Evolutionary conservation across 2,113 vertebrate genomes (phyloP).

Genomic region (Candoia aspera): DNA sequence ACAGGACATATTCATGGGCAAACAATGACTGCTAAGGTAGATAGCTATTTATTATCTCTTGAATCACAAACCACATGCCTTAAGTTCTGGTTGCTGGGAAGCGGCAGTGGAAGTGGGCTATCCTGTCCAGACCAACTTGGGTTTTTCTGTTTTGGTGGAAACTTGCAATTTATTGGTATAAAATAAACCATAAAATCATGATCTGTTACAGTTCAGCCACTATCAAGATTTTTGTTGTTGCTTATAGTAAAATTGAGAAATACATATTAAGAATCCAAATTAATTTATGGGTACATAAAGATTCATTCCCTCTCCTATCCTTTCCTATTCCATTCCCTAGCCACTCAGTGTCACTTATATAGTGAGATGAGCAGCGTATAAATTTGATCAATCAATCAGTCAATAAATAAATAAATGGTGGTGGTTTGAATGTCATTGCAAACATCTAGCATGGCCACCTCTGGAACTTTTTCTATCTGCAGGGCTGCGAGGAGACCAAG

Average conservation of each 20-base stretch:
- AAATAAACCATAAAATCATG: constrained; percentile 75
- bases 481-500: constrained; percentile 28
- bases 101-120: too few species aligned
- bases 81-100: too few species aligned
- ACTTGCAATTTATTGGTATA: constrained; percentile 73
- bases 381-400: too few species aligned
- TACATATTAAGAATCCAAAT: constrained; percentile 70
- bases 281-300: constrained; percentile 51
- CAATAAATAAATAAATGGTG: neutral
- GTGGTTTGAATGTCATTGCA: constrained; percentile 33
- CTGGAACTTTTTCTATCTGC: constrained; percentile 25
- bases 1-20: too few species aligned
- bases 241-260: constrained; percentile 65
- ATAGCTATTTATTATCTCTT: too few species aligned
- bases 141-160: constrained; percentile 45
- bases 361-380: too few species aligned
- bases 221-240: constrained; percentile 56
- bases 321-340: neutral
- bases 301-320: constrained; percentile 49
- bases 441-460: fast-evolving
- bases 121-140: too few species aligned
- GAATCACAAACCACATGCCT: too few species aligned
- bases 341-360: too few species aligned
- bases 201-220: constrained; percentile 69
- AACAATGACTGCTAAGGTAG: too few species aligned